These are phyloP conservation scores for Drosophila barbarae DNA, from an alignment of 2,888 invertebrate species.

Conservation along the genomic window DNA sequence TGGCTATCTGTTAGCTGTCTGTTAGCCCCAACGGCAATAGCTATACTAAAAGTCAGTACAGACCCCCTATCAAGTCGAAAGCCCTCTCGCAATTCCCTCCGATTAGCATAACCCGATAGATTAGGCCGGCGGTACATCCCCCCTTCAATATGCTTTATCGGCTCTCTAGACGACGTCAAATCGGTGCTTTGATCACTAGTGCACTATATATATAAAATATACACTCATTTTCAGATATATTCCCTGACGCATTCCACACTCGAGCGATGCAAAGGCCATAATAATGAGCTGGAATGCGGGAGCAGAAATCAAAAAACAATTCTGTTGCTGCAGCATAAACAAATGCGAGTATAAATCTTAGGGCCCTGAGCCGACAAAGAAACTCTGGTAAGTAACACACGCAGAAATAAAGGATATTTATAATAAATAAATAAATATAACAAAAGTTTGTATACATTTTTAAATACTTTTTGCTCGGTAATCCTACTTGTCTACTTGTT, in stretches of 20 bases:
- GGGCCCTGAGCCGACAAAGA: conserved; percentile 45
- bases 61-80: not conserved
- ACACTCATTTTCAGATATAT: conserved; percentile 1
- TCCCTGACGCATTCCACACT: conserved; percentile 39
- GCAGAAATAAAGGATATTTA: not conserved
- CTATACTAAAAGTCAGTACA: not conserved
- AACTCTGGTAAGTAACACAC: not conserved
- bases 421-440: too few species aligned
- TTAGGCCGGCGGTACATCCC: not conserved
- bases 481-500: not conserved
- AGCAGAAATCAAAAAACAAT: conserved; percentile 26
- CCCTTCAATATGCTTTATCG: conserved; percentile 2
- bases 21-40: not conserved
- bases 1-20: conserved; percentile 1
- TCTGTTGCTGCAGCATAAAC: conserved; percentile 39
- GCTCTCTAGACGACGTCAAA: too few species aligned
- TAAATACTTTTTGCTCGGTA: not conserved
- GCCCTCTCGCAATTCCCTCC: not conserved
- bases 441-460: not conserved
- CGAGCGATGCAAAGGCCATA: conserved; percentile 54
- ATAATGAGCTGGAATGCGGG: conserved; percentile 55
- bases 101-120: conserved; percentile 16
- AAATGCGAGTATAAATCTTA: conserved; percentile 40
- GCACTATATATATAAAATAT: conserved; percentile 1
- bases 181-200: not conserved